phyloP scores from a whole-genome alignment of 2,797 vertebrate species.

The Brotula barbata region DNA sequence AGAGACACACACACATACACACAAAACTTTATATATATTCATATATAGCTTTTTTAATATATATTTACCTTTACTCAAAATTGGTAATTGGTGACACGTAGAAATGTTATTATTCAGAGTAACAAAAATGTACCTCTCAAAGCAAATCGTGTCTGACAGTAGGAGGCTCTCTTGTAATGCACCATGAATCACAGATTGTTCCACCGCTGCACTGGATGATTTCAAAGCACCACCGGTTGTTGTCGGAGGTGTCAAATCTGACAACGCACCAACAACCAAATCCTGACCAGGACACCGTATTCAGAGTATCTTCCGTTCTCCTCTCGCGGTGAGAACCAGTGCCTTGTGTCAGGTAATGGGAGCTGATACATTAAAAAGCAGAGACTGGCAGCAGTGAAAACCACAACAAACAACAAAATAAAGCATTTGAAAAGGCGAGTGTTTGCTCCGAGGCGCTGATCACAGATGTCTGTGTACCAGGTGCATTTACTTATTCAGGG shows the following conservation, averaged over 20 bases:
- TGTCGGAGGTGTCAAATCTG: constrained; percentile 24
- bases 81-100: neutral
- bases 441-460: constrained; percentile 38
- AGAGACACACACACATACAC: neutral
- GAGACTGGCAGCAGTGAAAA: constrained; percentile 28
- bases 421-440: constrained; percentile 35
- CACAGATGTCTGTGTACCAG: constrained; percentile 50
- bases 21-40: no score
- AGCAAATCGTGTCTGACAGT: constrained; percentile 19
- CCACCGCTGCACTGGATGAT: constrained; percentile 15
- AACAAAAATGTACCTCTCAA: constrained; percentile 13
- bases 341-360: constrained; percentile 35
- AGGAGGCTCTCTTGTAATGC: constrained; percentile 17
- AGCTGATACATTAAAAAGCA: constrained; percentile 27
- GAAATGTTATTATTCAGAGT: constrained; percentile 4
- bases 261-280: constrained; percentile 27
- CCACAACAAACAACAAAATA: constrained; percentile 8
- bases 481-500: constrained; percentile 61
- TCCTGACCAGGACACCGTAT: constrained; percentile 19
- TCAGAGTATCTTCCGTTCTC: constrained; percentile 16
- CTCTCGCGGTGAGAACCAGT: constrained; percentile 27
- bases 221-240: constrained; percentile 27
- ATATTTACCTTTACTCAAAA: neutral
- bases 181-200: constrained; percentile 26
- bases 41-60: no score